These are phyloP conservation scores for Cremastobaeus sp. DNA, from an alignment of 2,888 invertebrate genomes.

Conservation along the genomic window DNA sequence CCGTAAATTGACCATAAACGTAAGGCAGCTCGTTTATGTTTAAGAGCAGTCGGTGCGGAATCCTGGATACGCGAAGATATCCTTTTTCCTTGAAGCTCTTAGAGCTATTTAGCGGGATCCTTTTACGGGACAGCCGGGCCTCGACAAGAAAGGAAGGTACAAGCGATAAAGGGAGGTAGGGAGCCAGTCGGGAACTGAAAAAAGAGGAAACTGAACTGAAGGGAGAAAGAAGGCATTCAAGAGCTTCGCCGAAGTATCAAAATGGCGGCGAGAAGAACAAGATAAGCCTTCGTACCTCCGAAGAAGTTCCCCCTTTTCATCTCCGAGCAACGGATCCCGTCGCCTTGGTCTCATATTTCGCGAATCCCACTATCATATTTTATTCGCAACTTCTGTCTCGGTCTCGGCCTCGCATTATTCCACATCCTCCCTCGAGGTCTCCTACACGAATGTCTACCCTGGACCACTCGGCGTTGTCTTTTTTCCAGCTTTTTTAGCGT, in stretches of 20 bases:
- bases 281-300: slow-evolving; percentile 74
- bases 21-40: slow-evolving; percentile 35
- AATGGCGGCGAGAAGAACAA: slow-evolving; percentile 72
- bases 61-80: slow-evolving; percentile 69
- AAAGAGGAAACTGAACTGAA: slow-evolving; percentile 54
- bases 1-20: slow-evolving; percentile 55
- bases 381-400: slow-evolving; percentile 62
- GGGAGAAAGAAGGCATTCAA: slow-evolving; percentile 46
- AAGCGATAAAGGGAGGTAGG: slow-evolving; percentile 47
- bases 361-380: slow-evolving; percentile 77
- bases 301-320: slow-evolving; percentile 52
- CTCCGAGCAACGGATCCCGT: slow-evolving; percentile 60
- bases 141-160: slow-evolving; percentile 69
- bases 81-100: slow-evolving; percentile 73
- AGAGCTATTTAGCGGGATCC: slow-evolving; percentile 73
- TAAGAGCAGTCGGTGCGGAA: slow-evolving; percentile 60
- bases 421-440: slow-evolving; percentile 25
- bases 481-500: background rate
- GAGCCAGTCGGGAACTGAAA: slow-evolving; percentile 28
- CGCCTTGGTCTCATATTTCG: slow-evolving; percentile 76
- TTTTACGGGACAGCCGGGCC: slow-evolving; percentile 70
- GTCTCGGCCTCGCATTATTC: slow-evolving; percentile 42
- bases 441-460: slow-evolving; percentile 31
- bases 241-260: slow-evolving; percentile 64
- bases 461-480: too few species aligned